phyloP scores from a whole-genome alignment of 2,797 vertebrate species.

The Cheirogaleus major region DNA sequence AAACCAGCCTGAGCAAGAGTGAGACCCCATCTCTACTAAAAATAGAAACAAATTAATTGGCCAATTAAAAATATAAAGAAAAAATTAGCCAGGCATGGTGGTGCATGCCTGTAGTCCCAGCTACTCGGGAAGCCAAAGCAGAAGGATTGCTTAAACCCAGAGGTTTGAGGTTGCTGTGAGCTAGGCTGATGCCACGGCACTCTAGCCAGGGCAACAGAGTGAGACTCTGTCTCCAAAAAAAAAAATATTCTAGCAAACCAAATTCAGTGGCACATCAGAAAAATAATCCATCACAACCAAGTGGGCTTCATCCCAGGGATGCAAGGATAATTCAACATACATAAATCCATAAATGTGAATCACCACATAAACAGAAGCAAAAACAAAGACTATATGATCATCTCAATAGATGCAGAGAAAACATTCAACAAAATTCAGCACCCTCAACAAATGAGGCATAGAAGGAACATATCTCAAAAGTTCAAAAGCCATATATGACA shows the following conservation, averaged over 20 bases:
- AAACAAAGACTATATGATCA: background rate
- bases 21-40: too few relatives aligned
- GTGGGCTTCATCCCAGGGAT: background rate
- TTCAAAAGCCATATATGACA: background rate
- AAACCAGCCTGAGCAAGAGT: too few relatives aligned
- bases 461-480: background rate
- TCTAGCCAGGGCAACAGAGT: too few relatives aligned
- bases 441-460: background rate
- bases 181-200: too few relatives aligned
- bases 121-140: too few relatives aligned
- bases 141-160: too few relatives aligned
- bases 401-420: background rate
- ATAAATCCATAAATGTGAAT: background rate
- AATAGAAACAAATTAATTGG: too few relatives aligned
- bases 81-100: too few relatives aligned
- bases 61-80: too few relatives aligned
- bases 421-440: background rate
- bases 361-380: background rate
- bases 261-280: background rate
- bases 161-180: too few relatives aligned
- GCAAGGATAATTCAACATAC: background rate
- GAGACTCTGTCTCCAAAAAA: too few relatives aligned
- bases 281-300: background rate
- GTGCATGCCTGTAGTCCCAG: too few relatives aligned
- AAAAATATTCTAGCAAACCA: background rate